A percentile compares a stretch with the other conserved stretches of the same genome.
Evolutionary conservation across 2,113 vertebrate species (phyloP).

Genomic region (Nothobranchius kuhntae): DNA sequence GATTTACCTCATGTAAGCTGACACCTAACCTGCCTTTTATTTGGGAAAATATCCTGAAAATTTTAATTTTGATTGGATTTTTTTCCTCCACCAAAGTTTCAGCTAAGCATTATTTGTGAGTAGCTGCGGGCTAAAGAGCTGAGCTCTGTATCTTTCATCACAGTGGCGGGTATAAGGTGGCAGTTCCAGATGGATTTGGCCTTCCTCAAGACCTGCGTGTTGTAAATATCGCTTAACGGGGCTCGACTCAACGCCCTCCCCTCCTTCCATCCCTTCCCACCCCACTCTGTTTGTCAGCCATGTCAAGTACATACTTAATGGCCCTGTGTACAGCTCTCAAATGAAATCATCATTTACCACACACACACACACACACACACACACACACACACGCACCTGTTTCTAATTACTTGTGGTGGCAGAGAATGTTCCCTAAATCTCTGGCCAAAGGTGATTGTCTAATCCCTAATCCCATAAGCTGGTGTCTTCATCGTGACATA

Average conservation of each 20-base stretch:
- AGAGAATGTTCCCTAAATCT: not conserved
- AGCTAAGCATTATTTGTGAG: no score
- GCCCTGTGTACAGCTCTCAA: not conserved
- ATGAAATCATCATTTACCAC: not conserved
- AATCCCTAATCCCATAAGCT: not conserved
- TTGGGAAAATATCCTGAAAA: no score
- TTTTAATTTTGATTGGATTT: no score
- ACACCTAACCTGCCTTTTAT: no score
- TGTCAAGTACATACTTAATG: not conserved
- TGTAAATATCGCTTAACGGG: slow-evolving; percentile 28
- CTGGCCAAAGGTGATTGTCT: not conserved
- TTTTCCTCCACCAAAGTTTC: no score
- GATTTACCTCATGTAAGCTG: no score
- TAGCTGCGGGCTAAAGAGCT: not conserved
- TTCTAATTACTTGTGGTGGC: not conserved
- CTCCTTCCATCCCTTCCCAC: not conserved
- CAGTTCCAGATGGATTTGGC: slow-evolving; percentile 3
- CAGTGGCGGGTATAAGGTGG: not conserved
- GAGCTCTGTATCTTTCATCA: not conserved
- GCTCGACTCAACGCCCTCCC: not conserved
- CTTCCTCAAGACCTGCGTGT: slow-evolving; percentile 10
- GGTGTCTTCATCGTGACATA: not conserved
- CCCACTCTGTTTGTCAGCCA: not conserved
- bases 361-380: not conserved
- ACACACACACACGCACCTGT: not conserved